Evolutionary conservation across 2,888 invertebrate genomes (phyloP).

Genomic region (Cheiracanthium punctorium): DNA sequence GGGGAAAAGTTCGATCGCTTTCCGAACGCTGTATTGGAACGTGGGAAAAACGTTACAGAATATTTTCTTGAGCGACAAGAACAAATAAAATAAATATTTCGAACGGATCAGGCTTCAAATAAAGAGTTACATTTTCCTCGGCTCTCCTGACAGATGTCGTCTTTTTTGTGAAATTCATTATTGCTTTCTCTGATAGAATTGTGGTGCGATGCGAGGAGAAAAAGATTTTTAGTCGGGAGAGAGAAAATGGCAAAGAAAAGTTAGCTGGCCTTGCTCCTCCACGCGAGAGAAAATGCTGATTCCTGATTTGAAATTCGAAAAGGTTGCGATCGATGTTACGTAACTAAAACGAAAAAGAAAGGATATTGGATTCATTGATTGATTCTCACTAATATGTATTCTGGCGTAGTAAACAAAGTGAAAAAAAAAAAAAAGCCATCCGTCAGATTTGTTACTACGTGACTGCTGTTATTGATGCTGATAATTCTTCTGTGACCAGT

Average conservation of each 20-base stretch:
- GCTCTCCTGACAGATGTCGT: background rate
- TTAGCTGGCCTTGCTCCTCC: background rate
- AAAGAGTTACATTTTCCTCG: background rate
- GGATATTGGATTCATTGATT: too few relatives aligned
- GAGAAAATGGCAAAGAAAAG: background rate
- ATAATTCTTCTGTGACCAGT: too few relatives aligned
- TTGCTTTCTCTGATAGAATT: background rate
- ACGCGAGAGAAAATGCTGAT: too few relatives aligned
- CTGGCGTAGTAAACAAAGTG: too few relatives aligned
- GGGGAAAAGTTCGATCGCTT: background rate
- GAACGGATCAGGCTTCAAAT: background rate
- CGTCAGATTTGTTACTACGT: too few relatives aligned
- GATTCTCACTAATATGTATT: too few relatives aligned
- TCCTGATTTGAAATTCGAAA: too few relatives aligned
- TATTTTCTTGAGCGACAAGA: constrained; percentile 10
- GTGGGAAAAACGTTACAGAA: constrained; percentile 18
- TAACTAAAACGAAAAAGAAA: too few relatives aligned
- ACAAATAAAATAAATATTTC: constrained; percentile 1
- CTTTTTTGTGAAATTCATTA: background rate
- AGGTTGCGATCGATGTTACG: too few relatives aligned
- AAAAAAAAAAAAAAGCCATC: too few relatives aligned
- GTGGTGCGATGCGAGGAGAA: background rate
- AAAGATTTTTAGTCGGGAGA: background rate
- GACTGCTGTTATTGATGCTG: too few relatives aligned
- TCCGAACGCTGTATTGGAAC: constrained; percentile 6